Evolutionary conservation across 1,140 invertebrate genomes (phyloP), one percentile per base, ranked within the genome.

Genomic region (Tetramorium parvispinum): DNA sequence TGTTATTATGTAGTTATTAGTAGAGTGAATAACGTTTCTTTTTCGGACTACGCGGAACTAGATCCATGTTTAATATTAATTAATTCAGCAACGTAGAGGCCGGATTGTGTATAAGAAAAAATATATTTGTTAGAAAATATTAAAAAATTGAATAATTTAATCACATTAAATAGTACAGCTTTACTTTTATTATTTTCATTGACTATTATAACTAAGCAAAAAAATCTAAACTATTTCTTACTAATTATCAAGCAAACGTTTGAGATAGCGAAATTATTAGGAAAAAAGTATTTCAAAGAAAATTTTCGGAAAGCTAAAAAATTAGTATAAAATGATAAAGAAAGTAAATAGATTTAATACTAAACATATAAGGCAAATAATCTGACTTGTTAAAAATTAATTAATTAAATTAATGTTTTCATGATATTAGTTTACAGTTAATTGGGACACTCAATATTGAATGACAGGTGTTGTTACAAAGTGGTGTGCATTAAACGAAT

Each of bases 21-120:
- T 21, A 32, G 16, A 71, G 68, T 51, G 66, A 57, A 82, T 61
- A 75, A 83, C 55, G 8, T 13, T 83, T 37, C 79, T 73, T 66
- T 82, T 32, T 73, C n/a, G 40, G n/a, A 32, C 37, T 71, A 24
- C 40, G 37, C 10, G 37, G 40, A 68, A 13, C 13, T 40, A 32
- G 49, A 53, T 32, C 13, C 37, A 40, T 32, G 49, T 57, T 13
- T 68, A 27, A 83, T 83, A 59, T 75, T 75, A 83, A 75, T 83
- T 83, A 83, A 46, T 51, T 53, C 13, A 40, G 24, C 24, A n/a
- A 73, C 59, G 32, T 61, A 75, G 24, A 13, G 37, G 2, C 8
- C 40, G 53, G 40, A 59, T 75, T 83, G 53, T 37, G 13, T 24
- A 46, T 5, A 53, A 61, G 43, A 3, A 83, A 73, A 83, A 59